Conservation (phyloP, 37 sponge, comb jelly and placozoan species). For the Hexactinellida sp. region DNA sequence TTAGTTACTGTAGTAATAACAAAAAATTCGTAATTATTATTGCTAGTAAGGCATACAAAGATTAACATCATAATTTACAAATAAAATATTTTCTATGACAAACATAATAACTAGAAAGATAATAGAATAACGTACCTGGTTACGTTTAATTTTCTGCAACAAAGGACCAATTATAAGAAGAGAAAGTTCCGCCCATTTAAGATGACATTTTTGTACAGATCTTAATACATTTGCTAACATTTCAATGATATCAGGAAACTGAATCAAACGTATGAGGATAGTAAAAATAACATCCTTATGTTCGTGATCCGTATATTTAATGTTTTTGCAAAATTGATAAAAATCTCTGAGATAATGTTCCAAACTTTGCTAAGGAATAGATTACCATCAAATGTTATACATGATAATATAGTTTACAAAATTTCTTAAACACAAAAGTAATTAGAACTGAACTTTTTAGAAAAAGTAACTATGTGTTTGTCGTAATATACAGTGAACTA, state of each 20-base stretch:
- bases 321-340: background rate
- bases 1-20: too few species aligned
- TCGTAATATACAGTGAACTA: too few species aligned
- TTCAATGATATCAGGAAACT: background rate
- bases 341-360: background rate
- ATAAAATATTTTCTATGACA: too few species aligned
- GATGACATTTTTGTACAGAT: background rate
- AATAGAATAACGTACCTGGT: background rate
- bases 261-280: background rate
- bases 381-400: background rate
- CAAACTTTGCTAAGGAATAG: background rate
- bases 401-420: too few species aligned
- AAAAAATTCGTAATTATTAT: too few species aligned
- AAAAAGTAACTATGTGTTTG: too few species aligned
- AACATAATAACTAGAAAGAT: too few species aligned
- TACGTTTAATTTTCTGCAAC: background rate
- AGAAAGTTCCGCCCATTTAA: background rate
- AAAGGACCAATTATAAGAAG: background rate
- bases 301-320: background rate
- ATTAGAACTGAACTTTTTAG: too few species aligned
- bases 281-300: background rate
- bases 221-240: background rate
- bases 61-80: too few species aligned
- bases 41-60: too few species aligned
- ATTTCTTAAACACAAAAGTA: too few species aligned